Conservation (phyloP, 2,888 invertebrate genomes). For the Brachycybe producta region DNA sequence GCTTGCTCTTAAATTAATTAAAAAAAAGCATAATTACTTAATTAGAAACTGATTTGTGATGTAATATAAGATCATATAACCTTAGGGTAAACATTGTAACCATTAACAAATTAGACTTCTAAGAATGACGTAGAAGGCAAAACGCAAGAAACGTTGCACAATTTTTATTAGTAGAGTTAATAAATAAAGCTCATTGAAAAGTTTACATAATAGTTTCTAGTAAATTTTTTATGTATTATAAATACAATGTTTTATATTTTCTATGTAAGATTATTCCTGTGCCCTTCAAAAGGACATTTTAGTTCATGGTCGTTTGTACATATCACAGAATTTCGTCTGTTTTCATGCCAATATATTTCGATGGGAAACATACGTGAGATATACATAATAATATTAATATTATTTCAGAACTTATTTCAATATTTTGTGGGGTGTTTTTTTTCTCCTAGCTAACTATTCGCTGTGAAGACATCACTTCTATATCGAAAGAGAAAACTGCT, state of each 20-base stretch:
- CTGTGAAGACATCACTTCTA: conserved; percentile 81
- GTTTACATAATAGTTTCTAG: not conserved
- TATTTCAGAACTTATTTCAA: not conserved
- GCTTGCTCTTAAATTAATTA: too few species aligned
- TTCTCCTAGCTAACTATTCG: conserved; percentile 50
- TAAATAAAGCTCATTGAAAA: not conserved
- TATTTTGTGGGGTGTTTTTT: conserved; percentile 8
- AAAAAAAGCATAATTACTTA: too few species aligned
- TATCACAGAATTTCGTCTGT: conserved; percentile 87
- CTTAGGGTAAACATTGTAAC: not conserved
- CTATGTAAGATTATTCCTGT: conserved; percentile 80
- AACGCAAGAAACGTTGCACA: too few species aligned
- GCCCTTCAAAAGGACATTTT: conserved; percentile 92
- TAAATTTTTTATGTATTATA: not conserved
- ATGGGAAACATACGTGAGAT: conserved; percentile 69
- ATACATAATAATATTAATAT: not conserved
- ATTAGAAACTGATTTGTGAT: not conserved
- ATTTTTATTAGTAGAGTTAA: too few species aligned
- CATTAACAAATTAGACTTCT: too few species aligned
- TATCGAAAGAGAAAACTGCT: conserved; percentile 89
- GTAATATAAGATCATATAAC: not conserved
- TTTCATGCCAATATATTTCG: conserved; percentile 96
- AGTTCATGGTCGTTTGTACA: conserved; percentile 87
- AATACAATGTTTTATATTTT: conserved; percentile 22
- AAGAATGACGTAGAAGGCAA: too few species aligned